Evolutionary conservation across 2,888 invertebrate genomes (phyloP).

Genomic region (Heliconius erato): DNA sequence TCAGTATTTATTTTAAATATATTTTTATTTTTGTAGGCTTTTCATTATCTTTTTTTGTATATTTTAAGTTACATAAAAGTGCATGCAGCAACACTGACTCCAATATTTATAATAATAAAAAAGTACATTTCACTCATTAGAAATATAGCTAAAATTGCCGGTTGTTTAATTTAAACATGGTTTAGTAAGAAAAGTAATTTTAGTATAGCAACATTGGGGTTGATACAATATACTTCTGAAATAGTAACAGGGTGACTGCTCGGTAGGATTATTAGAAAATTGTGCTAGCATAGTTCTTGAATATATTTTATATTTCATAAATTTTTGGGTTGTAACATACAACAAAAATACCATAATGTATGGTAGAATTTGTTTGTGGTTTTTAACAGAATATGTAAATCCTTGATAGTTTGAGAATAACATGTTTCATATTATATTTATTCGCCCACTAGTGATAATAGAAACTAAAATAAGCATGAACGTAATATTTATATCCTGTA

Average conservation of each 20-base stretch:
- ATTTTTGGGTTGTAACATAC: constrained; percentile 44
- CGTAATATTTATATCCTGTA: constrained; percentile 49
- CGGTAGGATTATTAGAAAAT: constrained; percentile 54
- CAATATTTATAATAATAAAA: constrained; percentile 34
- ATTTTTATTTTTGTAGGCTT: constrained; percentile 7
- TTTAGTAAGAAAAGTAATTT: constrained; percentile 44
- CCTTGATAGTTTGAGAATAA: constrained; percentile 46
- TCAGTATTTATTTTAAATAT: constrained; percentile 29
- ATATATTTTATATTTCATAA: constrained; percentile 41
- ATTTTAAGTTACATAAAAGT: constrained; percentile 29
- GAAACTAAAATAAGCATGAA: constrained; percentile 52
- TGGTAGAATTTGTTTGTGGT: constrained; percentile 50
- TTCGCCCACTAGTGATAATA: constrained; percentile 46
- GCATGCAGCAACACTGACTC: constrained; percentile 53
- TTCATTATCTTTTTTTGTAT: constrained; percentile 25
- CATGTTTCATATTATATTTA: constrained; percentile 45
- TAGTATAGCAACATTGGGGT: constrained; percentile 51
- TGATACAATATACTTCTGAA: constrained; percentile 50
- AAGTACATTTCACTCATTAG: constrained; percentile 53
- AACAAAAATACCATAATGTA: constrained; percentile 50
- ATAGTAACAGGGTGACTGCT: constrained; percentile 55
- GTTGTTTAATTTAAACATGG: constrained; percentile 42
- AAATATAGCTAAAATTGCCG: constrained; percentile 51
- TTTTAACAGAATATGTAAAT: constrained; percentile 44
- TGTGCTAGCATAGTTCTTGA: constrained; percentile 51